Evolutionary conservation across 2,888 invertebrate species (phyloP), one percentile per base, ranked within the genome.

Genomic region (Parnassius mnemosyne): DNA sequence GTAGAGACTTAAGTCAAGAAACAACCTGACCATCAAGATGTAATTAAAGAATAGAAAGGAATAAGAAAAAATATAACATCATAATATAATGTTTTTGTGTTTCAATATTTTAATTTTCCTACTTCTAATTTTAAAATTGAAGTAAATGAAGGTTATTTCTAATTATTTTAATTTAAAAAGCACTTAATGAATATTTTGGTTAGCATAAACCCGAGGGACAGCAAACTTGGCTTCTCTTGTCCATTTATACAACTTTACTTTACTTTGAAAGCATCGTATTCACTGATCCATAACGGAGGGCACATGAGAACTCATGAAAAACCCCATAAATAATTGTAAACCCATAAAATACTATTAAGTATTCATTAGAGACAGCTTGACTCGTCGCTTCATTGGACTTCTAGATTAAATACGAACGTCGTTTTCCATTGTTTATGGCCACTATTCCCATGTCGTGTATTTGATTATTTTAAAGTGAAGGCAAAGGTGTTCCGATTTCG

Each of bases 311-410:
- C 67, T 60, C 61, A 72, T 68, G 67, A 67, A 67, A 69, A 70
- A 70, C 68, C 65, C 71, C 63, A 76, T 76, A 76, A 76, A 73
- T 71, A 71, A 70, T 70, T 70, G 70, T 70, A 61, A 66, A 75
- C 74, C 79, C 76, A 83, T 84, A 84, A 84, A 83, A 79, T 76
- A 69, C 72, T 74, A 81, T 76, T 78, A 79, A 81, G 83, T 79
- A 83, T 81, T 81, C 84, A 84, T 83, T 81, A 80, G 72, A 72
- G 76, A 73, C 73, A 69, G 66, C 63, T 67, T 66, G 71, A 53
- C 51, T 70, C 57, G 70, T 70, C 71, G 75, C 68, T 68, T 69
- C 66, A 71, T 56, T 72, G 69, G 53, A 52, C 64, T 55, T 65
- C 50, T 66, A 66, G 65, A 58, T 52, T 62, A 57, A 61, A 50